Conservation (phyloP, 92 coral and sea anemone species). For the Epizoanthus rinbou region DNA sequence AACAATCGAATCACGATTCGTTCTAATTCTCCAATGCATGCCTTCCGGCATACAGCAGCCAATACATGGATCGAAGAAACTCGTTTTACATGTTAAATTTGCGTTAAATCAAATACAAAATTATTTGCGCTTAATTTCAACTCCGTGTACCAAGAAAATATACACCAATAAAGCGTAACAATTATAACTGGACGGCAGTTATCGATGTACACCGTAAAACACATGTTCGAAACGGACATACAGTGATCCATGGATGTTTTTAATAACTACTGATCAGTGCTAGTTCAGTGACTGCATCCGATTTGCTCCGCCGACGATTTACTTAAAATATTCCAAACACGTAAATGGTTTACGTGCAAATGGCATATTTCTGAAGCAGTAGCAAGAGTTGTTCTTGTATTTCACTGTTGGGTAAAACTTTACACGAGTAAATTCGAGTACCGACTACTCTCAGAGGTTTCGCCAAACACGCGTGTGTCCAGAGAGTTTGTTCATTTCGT, state of each 20-base stretch:
- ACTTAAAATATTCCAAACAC: neutral
- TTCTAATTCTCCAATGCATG: neutral
- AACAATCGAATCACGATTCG: neutral
- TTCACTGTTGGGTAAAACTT: neutral
- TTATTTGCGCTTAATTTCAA: neutral
- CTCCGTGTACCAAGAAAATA: neutral
- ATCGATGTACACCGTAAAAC: neutral
- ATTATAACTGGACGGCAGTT: neutral
- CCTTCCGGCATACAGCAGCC: constrained; percentile 1
- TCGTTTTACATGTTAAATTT: neutral
- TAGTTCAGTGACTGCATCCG: neutral
- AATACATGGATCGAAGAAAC: neutral
- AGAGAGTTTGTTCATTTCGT: constrained; percentile 4
- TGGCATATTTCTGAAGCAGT: neutral
- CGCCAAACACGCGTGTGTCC: neutral
- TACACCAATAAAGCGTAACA: neutral
- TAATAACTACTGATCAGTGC: no score
- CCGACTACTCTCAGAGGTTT: neutral
- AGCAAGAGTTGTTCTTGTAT: neutral
- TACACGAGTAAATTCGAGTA: neutral
- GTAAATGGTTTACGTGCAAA: constrained; percentile 11
- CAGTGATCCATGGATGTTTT: neutral
- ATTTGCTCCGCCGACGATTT: neutral
- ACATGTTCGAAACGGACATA: neutral
- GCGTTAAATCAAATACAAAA: neutral